These are phyloP conservation scores for Pteronotus mesoamericanus DNA, from an alignment of 2,797 vertebrate species.

Conservation along the genomic window DNA sequence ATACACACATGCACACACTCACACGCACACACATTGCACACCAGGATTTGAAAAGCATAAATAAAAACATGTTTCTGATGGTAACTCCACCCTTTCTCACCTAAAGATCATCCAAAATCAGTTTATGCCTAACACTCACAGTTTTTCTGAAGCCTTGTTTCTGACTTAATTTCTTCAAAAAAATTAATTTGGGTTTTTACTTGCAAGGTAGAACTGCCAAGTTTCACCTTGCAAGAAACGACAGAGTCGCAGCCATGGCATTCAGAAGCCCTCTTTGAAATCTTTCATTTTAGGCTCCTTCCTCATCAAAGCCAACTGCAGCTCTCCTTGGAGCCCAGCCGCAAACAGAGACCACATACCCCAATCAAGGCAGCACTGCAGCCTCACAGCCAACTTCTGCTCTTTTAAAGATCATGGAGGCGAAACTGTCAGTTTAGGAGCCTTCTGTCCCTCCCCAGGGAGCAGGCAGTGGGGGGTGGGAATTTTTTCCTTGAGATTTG, in stretches of 20 bases:
- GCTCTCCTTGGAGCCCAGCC: constrained; percentile 70
- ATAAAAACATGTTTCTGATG: constrained; percentile 75
- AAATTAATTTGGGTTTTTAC: constrained; percentile 77
- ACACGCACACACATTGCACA: constrained; percentile 33
- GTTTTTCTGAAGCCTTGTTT: constrained; percentile 75
- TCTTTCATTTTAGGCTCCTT: constrained; percentile 53
- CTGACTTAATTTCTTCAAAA: constrained; percentile 75
- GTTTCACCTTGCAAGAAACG: constrained; percentile 74
- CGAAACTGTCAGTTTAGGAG: constrained; percentile 55
- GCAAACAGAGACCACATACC: constrained; percentile 52
- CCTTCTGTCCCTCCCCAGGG: constrained; percentile 68
- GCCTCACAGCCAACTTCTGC: constrained; percentile 76
- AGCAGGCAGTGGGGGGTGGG: constrained; percentile 43
- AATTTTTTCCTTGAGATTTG: neutral
- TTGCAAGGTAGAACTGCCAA: constrained; percentile 75
- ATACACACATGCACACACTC: neutral
- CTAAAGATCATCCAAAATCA: constrained; percentile 77
- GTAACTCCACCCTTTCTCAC: constrained; percentile 75
- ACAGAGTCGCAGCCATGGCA: constrained; percentile 62
- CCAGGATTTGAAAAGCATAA: constrained; percentile 62
- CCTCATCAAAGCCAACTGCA: constrained; percentile 60
- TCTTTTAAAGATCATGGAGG: constrained; percentile 77
- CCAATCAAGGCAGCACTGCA: constrained; percentile 47
- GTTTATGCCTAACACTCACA: constrained; percentile 75
- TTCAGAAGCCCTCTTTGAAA: constrained; percentile 62